Evolutionary conservation across 1,140 invertebrate genomes (phyloP), one percentile per base, ranked within the genome.

Genomic region (Drosophila truncata): DNA sequence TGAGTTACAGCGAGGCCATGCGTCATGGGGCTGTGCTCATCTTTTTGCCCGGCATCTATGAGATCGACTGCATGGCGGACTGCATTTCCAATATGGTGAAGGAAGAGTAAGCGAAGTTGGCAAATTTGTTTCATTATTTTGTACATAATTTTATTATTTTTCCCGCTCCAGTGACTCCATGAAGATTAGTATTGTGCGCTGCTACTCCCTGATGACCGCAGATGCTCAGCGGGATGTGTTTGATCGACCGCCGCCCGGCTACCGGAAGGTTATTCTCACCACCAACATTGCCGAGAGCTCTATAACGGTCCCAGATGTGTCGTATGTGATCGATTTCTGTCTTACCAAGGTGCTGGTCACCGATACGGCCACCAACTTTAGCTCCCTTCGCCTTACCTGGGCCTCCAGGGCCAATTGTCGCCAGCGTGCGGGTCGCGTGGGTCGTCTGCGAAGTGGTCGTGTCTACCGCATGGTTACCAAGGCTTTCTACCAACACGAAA

Each of bases 261-360:
- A 93, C 37, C 93, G 97, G 50, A 99, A 99, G 93, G 95, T 98
- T 72, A 99, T 99, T 91, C 93, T 99, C 2, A 95, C 98, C 1
- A 99, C 99, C 8, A 99, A 99, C 93, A 98, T 99, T 78, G 98
- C 98, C 1, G 99, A 99, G 93, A 99, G 97, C 92, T 98, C 98
- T 27, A 97, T 99, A 50, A 99, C 99, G 7, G 97, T 99, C 35
- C 95, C 97, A 33, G 97, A 99, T 93, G 96, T 99, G 31, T 96
- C 96, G 92, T 99, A 98, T 94, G 98, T 99, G 8, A 97, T 99
- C 84, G 99, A 99, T 93, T 99, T 98, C 93, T 99, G 98, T 93
- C 93, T 99, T 16, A 98, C 97, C 31, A 99, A 99, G 93, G 94
- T 95, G 41, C 92, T 98, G 61, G 93, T 96, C 4, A 95, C 95